Evolutionary conservation across 2,797 vertebrate species (phyloP), one percentile per base, ranked within the genome.

Genomic region (Sciurus vulgaris): DNA sequence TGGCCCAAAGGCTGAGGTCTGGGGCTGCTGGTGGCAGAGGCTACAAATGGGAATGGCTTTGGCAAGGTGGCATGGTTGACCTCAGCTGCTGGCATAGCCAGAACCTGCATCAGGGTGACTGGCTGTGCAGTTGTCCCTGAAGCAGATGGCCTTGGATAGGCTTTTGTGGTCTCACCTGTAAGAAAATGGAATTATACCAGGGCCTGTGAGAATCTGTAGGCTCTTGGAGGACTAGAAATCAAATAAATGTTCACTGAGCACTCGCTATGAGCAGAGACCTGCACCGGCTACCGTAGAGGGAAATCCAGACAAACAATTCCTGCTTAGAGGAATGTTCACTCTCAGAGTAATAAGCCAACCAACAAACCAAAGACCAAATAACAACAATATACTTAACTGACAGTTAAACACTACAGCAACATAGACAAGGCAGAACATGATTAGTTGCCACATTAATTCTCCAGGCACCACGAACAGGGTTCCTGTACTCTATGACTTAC

Each of bases 1-100:
- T 99, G 98, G 56, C 97, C 96, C 10, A 95, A 97, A 0, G 98
- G 98, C 51, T 98, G 98, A 54, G 98, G 97, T 97, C 98, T 99
- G 89, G 86, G 78, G 70, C 95, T 94, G 87, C 97, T 97, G 33
- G 96, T 96, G 87, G 95, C 87, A n/a, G 91, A 73, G 28, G 88
- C 72, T 70, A 93, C 73, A 13, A 97, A 84, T 4, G 97, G 97
- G 73, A 97, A 96, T 44, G 98, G 93, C 73, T 94, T 98, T 86
- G 95, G 98, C 61, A 76, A 26, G 86, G 95, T 1, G 96, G 97
- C 83, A 95, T 97, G 91, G 96, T 95, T 83, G 22, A 49, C 69
- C 83, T 97, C 69, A 0, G 26, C 49, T 0, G 97, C 97, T 5
- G 98, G 98, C 78, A 93, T 74, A 63, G 94, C 33, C 93, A 72